These are phyloP conservation scores for Myotis brandtii DNA, from an alignment of 2,113 vertebrate genomes.

Conservation along the genomic window DNA sequence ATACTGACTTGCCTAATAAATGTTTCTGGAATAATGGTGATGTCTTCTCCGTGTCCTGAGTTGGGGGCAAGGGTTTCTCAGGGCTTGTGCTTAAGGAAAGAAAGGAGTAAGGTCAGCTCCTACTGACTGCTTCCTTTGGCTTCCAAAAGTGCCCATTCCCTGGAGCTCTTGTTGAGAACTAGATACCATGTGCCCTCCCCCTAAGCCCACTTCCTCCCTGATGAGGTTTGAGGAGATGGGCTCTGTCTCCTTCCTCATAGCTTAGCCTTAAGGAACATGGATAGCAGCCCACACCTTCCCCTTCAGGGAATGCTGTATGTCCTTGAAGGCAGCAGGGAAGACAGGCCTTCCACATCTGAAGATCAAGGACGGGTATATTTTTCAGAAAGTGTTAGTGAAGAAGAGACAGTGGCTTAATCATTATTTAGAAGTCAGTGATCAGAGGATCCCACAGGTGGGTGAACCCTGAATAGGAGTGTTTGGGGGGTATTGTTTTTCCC, in stretches of 20 bases:
- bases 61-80: no score
- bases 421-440: background rate
- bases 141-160: background rate
- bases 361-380: background rate
- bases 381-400: background rate
- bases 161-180: background rate
- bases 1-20: slow-evolving; percentile 29
- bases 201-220: background rate
- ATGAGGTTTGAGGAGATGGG: background rate
- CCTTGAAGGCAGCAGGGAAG: background rate
- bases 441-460: background rate
- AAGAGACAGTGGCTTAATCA: background rate
- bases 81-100: background rate
- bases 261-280: background rate
- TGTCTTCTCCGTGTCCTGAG: background rate
- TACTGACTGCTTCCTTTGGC: background rate
- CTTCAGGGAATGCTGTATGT: background rate
- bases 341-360: background rate
- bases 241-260: background rate
- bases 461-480: background rate
- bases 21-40: background rate
- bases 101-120: background rate
- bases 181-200: background rate
- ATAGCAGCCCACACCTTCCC: background rate
- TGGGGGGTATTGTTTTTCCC: no score